A percentile compares a stretch with the other conserved stretches of the same genome.
phyloP scores from a whole-genome alignment of 2,797 vertebrate genomes.

The Pipistrellus kuhlii region DNA sequence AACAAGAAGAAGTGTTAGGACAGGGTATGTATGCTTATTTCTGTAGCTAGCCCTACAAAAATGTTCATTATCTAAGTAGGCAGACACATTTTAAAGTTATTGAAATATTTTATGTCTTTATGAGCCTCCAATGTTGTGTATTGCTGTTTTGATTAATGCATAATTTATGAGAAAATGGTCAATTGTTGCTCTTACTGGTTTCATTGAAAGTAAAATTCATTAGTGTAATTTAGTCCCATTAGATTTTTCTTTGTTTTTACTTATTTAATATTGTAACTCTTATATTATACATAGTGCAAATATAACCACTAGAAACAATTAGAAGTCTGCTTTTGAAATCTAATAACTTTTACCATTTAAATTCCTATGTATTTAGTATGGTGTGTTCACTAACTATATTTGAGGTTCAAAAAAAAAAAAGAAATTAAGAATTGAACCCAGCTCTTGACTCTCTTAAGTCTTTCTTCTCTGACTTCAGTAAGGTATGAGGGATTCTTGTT shows the following conservation, averaged over 20 bases:
- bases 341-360: constrained; percentile 15
- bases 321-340: constrained; percentile 36
- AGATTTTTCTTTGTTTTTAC: constrained; percentile 70
- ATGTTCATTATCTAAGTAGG: neutral
- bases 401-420: constrained; percentile 46
- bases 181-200: constrained; percentile 22
- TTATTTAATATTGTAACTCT: constrained; percentile 60
- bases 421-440: constrained; percentile 40
- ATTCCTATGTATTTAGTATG: neutral
- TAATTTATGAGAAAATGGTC: constrained; percentile 67
- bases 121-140: neutral
- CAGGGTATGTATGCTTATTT: constrained; percentile 90
- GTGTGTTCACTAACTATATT: constrained; percentile 41
- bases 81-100: constrained; percentile 22
- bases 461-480: neutral
- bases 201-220: constrained; percentile 69
- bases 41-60: neutral
- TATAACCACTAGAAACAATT: neutral
- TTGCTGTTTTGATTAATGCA: constrained; percentile 51
- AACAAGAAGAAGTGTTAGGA: constrained; percentile 89
- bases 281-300: neutral
- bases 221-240: constrained; percentile 68
- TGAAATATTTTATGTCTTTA: constrained; percentile 2
- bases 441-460: constrained; percentile 51
- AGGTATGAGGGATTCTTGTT: constrained; percentile 2